These are phyloP conservation scores for Dioctria rufipes DNA, from an alignment of 2,888 invertebrate genomes.

Conservation along the genomic window DNA sequence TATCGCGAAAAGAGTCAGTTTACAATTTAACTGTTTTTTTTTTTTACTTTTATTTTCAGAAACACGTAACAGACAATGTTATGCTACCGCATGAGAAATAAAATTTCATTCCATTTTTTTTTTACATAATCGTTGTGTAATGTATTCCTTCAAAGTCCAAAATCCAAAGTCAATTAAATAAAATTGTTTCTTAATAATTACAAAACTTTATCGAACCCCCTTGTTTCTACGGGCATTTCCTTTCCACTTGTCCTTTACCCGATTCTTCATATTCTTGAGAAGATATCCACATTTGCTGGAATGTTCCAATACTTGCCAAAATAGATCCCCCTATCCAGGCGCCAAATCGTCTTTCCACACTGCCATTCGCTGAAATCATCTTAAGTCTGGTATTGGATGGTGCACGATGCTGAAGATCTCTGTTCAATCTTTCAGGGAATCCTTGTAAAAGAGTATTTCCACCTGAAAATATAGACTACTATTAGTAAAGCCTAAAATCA, in stretches of 20 bases:
- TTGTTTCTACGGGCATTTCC: conserved; percentile 85
- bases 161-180: not conserved
- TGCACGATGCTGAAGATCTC: conserved; percentile 88
- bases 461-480: conserved; percentile 60
- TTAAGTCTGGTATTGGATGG: conserved; percentile 96
- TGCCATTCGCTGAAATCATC: conserved; percentile 92
- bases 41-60: conserved; percentile 50
- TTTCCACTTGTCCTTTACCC: conserved; percentile 96
- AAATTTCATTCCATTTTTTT: conserved; percentile 2
- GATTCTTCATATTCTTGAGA: conserved; percentile 99
- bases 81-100: conserved; percentile 57
- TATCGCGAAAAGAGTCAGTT: not conserved
- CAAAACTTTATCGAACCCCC: not conserved
- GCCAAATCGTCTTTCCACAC: conserved; percentile 93
- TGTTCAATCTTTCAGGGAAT: conserved; percentile 92
- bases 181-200: not conserved
- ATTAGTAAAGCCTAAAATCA: too few relatives aligned
- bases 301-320: conserved; percentile 97
- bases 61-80: conserved; percentile 60
- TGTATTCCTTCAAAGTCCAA: too few relatives aligned
- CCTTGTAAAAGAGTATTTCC: conserved; percentile 95
- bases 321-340: conserved; percentile 99
- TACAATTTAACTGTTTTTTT: not conserved
- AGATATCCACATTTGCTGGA: conserved; percentile 99
- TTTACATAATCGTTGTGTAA: not conserved